phyloP scores from a whole-genome alignment of 1,140 invertebrate species.

The Lethocerus indicus region DNA sequence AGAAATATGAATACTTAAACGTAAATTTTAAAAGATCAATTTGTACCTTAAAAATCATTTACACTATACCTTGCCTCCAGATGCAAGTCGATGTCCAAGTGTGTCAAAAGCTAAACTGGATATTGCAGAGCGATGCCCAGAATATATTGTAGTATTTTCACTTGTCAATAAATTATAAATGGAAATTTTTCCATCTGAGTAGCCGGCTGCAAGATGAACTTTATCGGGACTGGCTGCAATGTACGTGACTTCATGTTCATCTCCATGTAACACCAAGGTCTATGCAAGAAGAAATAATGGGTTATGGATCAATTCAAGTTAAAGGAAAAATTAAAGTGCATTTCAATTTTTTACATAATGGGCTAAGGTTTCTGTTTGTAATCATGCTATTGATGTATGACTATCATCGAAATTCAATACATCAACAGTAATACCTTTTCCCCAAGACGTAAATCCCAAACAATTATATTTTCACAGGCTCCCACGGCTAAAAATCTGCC shows the following conservation, averaged over 20 bases:
- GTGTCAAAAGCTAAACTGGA: slow-evolving; percentile 67
- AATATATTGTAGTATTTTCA: slow-evolving; percentile 59
- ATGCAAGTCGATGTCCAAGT: slow-evolving; percentile 62
- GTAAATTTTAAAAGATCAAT: not conserved
- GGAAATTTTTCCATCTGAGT: slow-evolving; percentile 73
- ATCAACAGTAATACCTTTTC: slow-evolving; percentile 49
- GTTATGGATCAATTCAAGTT: too few relatives aligned
- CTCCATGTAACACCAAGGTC: too few relatives aligned
- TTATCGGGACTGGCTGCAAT: slow-evolving; percentile 53
- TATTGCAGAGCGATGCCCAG: slow-evolving; percentile 76
- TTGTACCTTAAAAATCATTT: not conserved
- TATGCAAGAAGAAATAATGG: too few relatives aligned
- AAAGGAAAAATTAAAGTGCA: too few relatives aligned
- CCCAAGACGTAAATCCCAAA: slow-evolving; percentile 84
- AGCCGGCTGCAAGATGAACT: slow-evolving; percentile 73
- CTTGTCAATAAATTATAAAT: slow-evolving; percentile 55
- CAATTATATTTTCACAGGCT: slow-evolving; percentile 79
- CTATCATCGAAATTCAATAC: too few relatives aligned
- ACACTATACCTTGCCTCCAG: slow-evolving; percentile 57
- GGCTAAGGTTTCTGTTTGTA: too few relatives aligned
- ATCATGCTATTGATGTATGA: too few relatives aligned
- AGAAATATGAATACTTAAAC: not conserved
- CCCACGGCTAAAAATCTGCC: slow-evolving; percentile 73
- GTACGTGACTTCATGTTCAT: slow-evolving; percentile 46
- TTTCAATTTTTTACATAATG: too few relatives aligned